Conservation (phyloP, 2,888 invertebrate species). For the Melieria crassipennis region DNA sequence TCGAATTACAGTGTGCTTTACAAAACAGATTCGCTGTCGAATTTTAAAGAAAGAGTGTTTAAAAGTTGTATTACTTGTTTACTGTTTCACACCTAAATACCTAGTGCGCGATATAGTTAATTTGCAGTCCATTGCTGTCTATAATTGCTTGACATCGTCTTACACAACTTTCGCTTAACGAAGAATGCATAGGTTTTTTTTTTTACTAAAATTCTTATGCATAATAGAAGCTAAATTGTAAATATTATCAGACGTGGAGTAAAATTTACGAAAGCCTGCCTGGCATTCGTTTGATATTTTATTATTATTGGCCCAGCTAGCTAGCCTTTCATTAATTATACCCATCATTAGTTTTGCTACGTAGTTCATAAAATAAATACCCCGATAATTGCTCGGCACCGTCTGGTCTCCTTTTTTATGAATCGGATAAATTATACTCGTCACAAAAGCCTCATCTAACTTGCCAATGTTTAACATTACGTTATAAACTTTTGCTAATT, state of each 20-base stretch:
- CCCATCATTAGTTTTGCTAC: slow-evolving; percentile 12
- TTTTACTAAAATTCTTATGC: background rate
- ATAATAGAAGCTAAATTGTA: background rate
- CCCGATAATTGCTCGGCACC: slow-evolving; percentile 12
- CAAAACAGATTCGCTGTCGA: too few species aligned
- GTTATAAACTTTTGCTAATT: background rate
- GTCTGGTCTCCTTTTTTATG: slow-evolving; percentile 8
- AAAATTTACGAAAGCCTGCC: background rate
- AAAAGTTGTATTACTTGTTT: too few species aligned
- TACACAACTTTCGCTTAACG: background rate
- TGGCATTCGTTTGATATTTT: background rate
- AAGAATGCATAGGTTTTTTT: background rate
- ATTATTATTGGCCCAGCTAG: background rate
- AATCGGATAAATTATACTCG: slow-evolving; percentile 15
- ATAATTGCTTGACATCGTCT: too few species aligned
- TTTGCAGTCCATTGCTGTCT: too few species aligned
- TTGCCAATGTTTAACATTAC: background rate
- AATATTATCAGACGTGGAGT: background rate
- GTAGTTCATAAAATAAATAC: slow-evolving; percentile 17
- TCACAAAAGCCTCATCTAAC: background rate
- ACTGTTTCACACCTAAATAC: too few species aligned
- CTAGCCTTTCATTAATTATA: background rate
- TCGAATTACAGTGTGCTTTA: too few species aligned
- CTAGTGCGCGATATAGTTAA: too few species aligned
- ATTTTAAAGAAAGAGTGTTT: too few species aligned